Evolutionary conservation across 2,113 vertebrate species (phyloP), one percentile per base, ranked within the genome.

Genomic region (Leptosomus discolor): DNA sequence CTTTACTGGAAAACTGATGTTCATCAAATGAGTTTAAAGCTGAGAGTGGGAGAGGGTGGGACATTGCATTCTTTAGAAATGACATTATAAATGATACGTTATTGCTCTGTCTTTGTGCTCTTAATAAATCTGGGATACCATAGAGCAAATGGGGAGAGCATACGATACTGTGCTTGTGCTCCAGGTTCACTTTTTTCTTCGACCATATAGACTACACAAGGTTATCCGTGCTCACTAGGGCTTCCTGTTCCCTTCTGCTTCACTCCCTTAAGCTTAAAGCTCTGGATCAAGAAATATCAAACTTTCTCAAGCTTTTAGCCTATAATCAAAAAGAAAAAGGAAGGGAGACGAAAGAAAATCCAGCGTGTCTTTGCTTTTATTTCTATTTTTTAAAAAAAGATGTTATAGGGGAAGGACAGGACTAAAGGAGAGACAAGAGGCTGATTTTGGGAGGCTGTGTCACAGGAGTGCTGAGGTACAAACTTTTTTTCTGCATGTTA

Each of bases 1-100:
- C 91, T 95, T 95, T 95, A 93, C 70, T 95, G 94, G 95, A 97
- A 97, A 97, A 96, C 88, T 92, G 36, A 53, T 92, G 79, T 95
- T 96, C 93, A 90, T 97, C 70, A 95, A 96, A 94, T 2, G 37
- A 91, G 67, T 92, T 93, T 88, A 90, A 96, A 96, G 93, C 82
- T 92, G 95, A 94, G 88, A 90, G 74, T 65, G 89, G 81, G 89
- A 97, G 92, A 94, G 94, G 89, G 88, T 96, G 95, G 94, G 89
- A 91, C 84, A 29, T 84, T 67, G 68, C 90, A 94, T 97, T 97
- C 94, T 90, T 96, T 86, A 93, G 84, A 97, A 95, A 95, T 94
- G 96, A 97, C 67, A 67, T 69, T 88, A 91, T 90, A 97, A 97
- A 82, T 87, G 96, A 71, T 85, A 90, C 24, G 45, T 86, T 89